Evolutionary conservation across 2,113 vertebrate genomes (phyloP).

Genomic region (Tragelaphus buxtoni): DNA sequence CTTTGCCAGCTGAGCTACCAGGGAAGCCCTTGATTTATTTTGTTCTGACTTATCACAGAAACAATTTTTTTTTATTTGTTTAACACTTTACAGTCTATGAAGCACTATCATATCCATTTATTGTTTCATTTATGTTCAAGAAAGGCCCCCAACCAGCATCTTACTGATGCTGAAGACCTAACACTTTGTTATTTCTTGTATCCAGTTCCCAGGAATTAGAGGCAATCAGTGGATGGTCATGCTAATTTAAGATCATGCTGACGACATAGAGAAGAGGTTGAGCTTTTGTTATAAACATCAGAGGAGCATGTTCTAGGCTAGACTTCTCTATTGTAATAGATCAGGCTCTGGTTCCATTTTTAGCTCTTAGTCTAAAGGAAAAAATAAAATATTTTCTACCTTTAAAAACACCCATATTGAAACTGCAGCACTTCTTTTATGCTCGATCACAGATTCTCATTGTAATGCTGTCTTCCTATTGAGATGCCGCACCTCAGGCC

Average conservation of each 20-base stretch:
- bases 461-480: background rate
- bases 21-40: background rate
- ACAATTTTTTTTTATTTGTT: background rate
- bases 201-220: background rate
- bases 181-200: background rate
- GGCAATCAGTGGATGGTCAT: background rate
- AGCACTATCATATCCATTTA: background rate
- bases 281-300: background rate
- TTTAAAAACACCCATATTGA: constrained; percentile 6
- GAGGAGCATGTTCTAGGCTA: background rate
- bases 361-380: constrained; percentile 1
- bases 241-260: constrained; percentile 22
- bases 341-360: constrained; percentile 20
- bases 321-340: background rate
- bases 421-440: background rate
- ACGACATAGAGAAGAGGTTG: background rate
- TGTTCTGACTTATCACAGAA: constrained; percentile 24
- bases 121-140: constrained; percentile 41
- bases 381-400: constrained; percentile 30
- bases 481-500: background rate
- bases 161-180: background rate
- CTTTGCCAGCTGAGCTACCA: background rate
- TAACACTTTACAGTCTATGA: background rate
- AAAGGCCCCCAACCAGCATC: background rate
- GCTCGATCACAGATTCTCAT: background rate